Evolutionary conservation across 2,113 vertebrate genomes (phyloP), one percentile per base, ranked within the genome.

Genomic region (Talpa occidentalis): DNA sequence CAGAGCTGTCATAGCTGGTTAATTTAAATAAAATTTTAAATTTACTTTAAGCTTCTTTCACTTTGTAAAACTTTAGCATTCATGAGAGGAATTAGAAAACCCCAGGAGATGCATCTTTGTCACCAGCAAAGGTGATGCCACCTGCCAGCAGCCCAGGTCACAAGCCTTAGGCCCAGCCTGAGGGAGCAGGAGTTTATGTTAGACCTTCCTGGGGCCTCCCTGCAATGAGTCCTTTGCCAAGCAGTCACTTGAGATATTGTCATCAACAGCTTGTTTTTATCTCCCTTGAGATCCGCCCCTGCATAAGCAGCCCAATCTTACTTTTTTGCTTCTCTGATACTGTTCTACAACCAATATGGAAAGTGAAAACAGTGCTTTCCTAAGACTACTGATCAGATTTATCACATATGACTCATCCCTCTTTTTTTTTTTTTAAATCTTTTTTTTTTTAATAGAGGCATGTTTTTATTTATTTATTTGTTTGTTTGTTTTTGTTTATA

Each of bases 311-410:
- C 37, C 52, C 24, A 7, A 6, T 49, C 60, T 69, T 80, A 66
- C 24, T 35, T 96, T 96, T 91, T 64, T 72, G 77, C 37, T 72
- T 95, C 66, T 87, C 66, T 76, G 0, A n/a, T 60, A 8, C 35
- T 80, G 5, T 24, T 37, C 59, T 1, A 24, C 11, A 86, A 78
- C 72, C 40, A 11, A 73, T 56, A 2, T 32, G n/a, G 54, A 59
- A 84, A 74, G 59, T 52, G 32, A 56, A 32, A 78, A 28, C 4
- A 0, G n/a, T 28, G 28, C 77, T 74, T 81, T 62, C 26, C 60
- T 82, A 76, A 35, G 8, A 47, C 3, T 44, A 30, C 11, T 49
- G 22, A 12, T 35, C 72, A 37, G 2, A 42, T 73, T 64, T 80
- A 10, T 44, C n/a, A n/a, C n/a, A n/a, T n/a, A n/a, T n/a, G n/a